A percentile compares a stretch with the other conserved stretches of the same genome.
Conservation (phyloP, 2,113 vertebrate species). For the Empidonax alnorum region DNA sequence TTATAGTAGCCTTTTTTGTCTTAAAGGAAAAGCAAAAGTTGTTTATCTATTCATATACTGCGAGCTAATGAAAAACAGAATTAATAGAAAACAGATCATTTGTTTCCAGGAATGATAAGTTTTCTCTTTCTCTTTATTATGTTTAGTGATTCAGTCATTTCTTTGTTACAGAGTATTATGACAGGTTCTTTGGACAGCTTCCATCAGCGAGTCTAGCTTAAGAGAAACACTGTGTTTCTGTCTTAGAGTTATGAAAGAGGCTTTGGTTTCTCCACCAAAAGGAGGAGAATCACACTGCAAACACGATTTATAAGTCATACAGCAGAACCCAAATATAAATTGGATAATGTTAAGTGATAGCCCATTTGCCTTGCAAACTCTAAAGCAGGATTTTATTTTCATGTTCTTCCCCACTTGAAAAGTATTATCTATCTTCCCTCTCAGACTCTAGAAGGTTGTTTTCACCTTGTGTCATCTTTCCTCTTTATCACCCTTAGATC, state of each 20-base stretch:
- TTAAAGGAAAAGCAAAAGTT: not conserved
- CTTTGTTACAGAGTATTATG: not conserved
- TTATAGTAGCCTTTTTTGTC: not conserved
- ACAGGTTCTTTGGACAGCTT: not conserved
- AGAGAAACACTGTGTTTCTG: not conserved
- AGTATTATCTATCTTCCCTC: not conserved
- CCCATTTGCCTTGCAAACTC: not conserved
- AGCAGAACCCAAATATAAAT: not conserved
- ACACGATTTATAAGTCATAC: not conserved
- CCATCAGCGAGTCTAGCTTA: not conserved
- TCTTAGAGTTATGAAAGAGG: not conserved
- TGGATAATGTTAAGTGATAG: not conserved
- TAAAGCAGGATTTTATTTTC: not conserved
- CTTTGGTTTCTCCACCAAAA: not conserved
- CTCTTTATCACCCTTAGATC: not conserved
- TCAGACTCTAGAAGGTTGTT: not conserved
- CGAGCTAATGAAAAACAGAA: not conserved
- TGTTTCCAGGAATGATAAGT: not conserved
- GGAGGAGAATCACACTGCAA: not conserved
- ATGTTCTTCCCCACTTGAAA: not conserved
- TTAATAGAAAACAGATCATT: not conserved
- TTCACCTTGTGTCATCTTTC: not conserved
- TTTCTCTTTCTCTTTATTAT: not conserved
- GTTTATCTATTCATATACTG: not conserved
- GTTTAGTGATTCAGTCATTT: not conserved